phyloP scores from a whole-genome alignment of 2,113 vertebrate genomes.

The Cinclus mexicanus region DNA sequence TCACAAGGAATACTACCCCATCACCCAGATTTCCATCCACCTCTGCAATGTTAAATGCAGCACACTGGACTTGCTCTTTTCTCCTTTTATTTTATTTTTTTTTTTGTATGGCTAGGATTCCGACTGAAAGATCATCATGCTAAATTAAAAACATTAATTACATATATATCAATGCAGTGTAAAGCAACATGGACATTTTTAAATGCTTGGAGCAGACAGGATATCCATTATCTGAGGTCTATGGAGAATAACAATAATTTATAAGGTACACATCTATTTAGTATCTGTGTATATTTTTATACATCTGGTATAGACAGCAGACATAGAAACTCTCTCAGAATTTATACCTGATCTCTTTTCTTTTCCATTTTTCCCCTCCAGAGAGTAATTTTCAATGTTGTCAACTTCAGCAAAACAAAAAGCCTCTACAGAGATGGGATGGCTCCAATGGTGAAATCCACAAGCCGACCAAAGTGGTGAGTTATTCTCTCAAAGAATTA shows the following conservation, averaged over 20 bases:
- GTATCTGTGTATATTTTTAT: background rate
- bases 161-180: background rate
- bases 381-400: slow-evolving; percentile 97
- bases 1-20: background rate
- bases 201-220: background rate
- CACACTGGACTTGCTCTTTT: background rate
- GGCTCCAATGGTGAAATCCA: slow-evolving; percentile 97
- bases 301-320: background rate
- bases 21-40: background rate
- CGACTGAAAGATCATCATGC: background rate
- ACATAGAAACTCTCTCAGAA: background rate
- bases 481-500: background rate
- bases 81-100: background rate
- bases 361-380: slow-evolving; percentile 5
- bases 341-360: background rate
- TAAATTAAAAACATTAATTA: background rate
- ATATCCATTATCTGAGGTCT: background rate
- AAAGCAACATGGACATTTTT: background rate
- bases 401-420: slow-evolving; percentile 99
- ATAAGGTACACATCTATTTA: background rate
- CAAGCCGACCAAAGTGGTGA: slow-evolving; percentile 95
- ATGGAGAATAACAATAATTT: background rate
- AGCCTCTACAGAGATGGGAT: slow-evolving; percentile 98
- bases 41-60: background rate
- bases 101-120: background rate